Conservation (phyloP, 2,888 invertebrate species). For the Coleophora deauratella region DNA sequence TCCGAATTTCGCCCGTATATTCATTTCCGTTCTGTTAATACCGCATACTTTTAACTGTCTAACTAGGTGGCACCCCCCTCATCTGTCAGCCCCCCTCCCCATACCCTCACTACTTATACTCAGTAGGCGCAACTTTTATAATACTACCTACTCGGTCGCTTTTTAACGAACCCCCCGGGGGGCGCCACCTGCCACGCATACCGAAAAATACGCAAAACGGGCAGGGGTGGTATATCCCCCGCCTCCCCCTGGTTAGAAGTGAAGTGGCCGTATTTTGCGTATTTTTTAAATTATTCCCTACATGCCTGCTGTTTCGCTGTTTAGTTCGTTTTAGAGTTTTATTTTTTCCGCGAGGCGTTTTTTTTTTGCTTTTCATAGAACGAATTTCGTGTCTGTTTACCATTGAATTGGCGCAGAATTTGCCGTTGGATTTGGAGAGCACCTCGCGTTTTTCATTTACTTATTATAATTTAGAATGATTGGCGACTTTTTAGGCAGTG, state of each 20-base stretch:
- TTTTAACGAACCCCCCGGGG: constrained; percentile 68
- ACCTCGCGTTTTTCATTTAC: too few relatives aligned
- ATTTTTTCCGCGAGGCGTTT: constrained; percentile 11
- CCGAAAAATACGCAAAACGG: constrained; percentile 72
- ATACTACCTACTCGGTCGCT: constrained; percentile 72
- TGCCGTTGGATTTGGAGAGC: too few relatives aligned
- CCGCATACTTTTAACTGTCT: constrained; percentile 75
- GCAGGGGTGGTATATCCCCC: constrained; percentile 31
- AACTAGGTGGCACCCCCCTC: constrained; percentile 56
- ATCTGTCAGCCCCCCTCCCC: constrained; percentile 26
- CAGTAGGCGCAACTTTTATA: constrained; percentile 74
- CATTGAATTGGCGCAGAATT: too few relatives aligned
- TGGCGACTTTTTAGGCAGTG: too few relatives aligned
- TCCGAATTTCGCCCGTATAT: constrained; percentile 68
- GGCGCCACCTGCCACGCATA: constrained; percentile 67
- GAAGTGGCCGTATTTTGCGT: constrained; percentile 63
- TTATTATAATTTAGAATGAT: too few relatives aligned
- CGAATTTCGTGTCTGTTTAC: too few relatives aligned
- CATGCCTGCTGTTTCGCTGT: constrained; percentile 43
- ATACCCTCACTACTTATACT: constrained; percentile 68
- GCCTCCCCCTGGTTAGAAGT: constrained; percentile 51
- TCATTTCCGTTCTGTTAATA: constrained; percentile 74
- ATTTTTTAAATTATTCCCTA: constrained; percentile 67
- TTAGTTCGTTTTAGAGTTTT: constrained; percentile 50
- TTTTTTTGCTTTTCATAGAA: too few relatives aligned